phyloP scores from a whole-genome alignment of 1,140 invertebrate genomes.

The Pararge aegeria region DNA sequence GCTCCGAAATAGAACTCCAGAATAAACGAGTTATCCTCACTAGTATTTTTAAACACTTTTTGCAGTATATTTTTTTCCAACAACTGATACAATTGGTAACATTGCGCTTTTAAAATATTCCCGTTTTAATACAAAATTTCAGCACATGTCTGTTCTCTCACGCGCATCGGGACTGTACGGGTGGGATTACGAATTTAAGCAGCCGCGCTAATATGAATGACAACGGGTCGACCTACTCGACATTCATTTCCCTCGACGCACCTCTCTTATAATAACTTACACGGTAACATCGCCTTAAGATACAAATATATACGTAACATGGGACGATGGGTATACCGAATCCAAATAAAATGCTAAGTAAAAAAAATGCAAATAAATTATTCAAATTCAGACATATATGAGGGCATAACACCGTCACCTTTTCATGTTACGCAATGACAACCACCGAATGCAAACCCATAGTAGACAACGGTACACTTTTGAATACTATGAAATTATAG shows the following conservation, averaged over 20 bases:
- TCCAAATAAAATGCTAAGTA: conserved; percentile 31
- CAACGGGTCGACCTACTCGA: conserved; percentile 74
- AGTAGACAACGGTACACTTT: conserved; percentile 1
- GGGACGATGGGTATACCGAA: conserved; percentile 44
- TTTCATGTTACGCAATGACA: conserved; percentile 13
- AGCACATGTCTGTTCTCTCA: conserved; percentile 2
- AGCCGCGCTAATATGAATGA: conserved; percentile 78
- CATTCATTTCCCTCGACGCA: conserved; percentile 77
- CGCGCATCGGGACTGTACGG: conserved; percentile 49
- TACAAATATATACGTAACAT: conserved; percentile 48
- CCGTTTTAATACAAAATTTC: neutral
- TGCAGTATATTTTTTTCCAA: neutral
- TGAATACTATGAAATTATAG: conserved; percentile 62
- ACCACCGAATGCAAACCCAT: neutral
- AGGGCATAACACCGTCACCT: conserved; percentile 17
- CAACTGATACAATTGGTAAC: neutral
- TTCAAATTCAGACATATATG: conserved; percentile 20
- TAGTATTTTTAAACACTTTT: neutral
- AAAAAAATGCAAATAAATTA: conserved; percentile 34
- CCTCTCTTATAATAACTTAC: conserved; percentile 79
- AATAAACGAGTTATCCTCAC: neutral
- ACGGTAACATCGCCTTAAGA: conserved; percentile 68
- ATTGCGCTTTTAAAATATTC: neutral
- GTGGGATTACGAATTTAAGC: conserved; percentile 74
- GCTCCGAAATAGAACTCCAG: neutral